phyloP scores from a whole-genome alignment of 64 coral and sea anemone genomes.

The Anthopleura sola region DNA sequence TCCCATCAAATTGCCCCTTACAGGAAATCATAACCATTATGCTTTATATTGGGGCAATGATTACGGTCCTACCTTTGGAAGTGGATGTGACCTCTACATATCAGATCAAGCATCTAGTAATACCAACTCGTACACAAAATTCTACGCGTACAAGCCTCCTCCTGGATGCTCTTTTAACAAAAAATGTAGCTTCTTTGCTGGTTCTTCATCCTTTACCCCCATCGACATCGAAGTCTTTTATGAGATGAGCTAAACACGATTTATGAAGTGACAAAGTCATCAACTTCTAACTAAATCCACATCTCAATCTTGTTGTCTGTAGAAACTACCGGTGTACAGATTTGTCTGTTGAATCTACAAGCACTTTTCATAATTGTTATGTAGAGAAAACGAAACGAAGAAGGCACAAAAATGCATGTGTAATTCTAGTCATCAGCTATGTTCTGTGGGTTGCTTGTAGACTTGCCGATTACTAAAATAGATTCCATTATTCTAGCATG shows the following conservation, averaged over 20 bases:
- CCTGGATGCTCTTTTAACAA: not conserved
- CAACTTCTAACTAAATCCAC: too few relatives aligned
- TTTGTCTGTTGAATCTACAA: too few relatives aligned
- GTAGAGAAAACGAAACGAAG: too few relatives aligned
- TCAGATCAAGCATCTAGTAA: not conserved
- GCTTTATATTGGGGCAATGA: not conserved
- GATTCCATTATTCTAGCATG: too few relatives aligned
- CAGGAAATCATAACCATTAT: not conserved
- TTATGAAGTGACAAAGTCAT: not conserved
- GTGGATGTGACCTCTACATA: constrained; percentile 8
- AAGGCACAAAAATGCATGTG: too few relatives aligned
- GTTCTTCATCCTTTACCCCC: not conserved
- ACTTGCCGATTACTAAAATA: too few relatives aligned
- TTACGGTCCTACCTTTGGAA: constrained; percentile 24
- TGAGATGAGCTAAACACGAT: not conserved
- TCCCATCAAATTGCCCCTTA: constrained; percentile 3
- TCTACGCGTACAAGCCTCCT: not conserved
- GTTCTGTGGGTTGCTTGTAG: too few relatives aligned
- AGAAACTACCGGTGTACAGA: too few relatives aligned
- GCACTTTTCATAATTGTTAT: too few relatives aligned
- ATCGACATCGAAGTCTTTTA: constrained; percentile 17
- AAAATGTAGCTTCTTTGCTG: not conserved
- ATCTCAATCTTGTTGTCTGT: too few relatives aligned
- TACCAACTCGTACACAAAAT: not conserved
- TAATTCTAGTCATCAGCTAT: too few relatives aligned